phyloP scores from a whole-genome alignment of 2,113 vertebrate genomes.

The Vidua macroura region DNA sequence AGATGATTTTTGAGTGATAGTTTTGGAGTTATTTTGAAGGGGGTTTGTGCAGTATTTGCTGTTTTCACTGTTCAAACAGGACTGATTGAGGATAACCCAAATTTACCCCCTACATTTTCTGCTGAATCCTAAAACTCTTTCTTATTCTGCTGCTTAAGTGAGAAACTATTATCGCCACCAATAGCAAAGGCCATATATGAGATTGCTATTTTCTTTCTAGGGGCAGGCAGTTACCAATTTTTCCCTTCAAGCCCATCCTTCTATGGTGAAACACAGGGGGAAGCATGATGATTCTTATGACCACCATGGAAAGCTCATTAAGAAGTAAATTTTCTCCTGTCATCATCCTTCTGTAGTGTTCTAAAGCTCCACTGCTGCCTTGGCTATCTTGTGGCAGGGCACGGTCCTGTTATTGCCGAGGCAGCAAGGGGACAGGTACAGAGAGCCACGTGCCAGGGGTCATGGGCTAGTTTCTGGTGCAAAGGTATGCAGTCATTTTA shows the following conservation, averaged over 20 bases:
- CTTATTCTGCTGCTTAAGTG: neutral
- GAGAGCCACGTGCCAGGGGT: neutral
- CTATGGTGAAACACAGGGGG: neutral
- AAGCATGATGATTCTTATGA: neutral
- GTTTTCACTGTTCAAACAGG: neutral
- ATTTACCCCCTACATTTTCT: neutral
- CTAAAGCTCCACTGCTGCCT: neutral
- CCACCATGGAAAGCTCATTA: neutral
- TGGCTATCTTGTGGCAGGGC: too few species aligned
- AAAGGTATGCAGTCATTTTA: neutral
- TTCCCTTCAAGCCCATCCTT: neutral
- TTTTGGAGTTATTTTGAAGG: neutral
- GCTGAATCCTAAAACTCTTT: neutral
- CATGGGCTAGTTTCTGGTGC: neutral
- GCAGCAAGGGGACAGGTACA: rapidly evolving
- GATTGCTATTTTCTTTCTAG: neutral
- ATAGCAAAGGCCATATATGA: neutral
- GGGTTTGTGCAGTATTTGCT: neutral
- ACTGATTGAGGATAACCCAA: neutral
- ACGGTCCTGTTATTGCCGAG: rapidly evolving
- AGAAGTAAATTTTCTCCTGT: neutral
- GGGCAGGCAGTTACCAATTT: neutral
- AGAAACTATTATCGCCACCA: neutral
- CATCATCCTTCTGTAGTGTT: neutral
- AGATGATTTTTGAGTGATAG: neutral